phyloP scores from a whole-genome alignment of 2,113 vertebrate species.

The Alces alces region DNA sequence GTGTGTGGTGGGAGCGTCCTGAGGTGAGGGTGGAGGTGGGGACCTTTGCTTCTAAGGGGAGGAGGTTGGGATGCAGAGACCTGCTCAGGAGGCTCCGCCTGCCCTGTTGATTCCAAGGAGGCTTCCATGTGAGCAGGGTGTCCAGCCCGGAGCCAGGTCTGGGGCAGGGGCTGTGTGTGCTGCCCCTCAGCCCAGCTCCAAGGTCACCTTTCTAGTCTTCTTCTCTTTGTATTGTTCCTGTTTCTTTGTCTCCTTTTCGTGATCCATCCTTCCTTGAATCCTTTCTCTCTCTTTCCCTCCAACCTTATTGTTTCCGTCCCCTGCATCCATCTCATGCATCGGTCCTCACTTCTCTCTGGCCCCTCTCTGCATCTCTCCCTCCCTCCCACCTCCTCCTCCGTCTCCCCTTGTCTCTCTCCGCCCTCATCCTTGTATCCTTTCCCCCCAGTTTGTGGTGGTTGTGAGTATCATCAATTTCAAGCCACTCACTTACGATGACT shows the following conservation, averaged over 20 bases:
- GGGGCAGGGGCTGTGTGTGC: neutral
- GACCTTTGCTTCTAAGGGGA: neutral
- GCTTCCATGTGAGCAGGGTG: neutral
- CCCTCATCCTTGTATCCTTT: rapidly evolving
- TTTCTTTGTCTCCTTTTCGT: neutral
- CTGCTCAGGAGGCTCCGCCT: neutral
- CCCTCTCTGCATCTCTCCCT: neutral
- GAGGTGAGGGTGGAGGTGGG: neutral
- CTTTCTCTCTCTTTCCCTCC: neutral
- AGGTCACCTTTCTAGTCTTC: neutral
- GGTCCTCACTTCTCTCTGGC: neutral
- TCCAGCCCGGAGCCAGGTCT: neutral
- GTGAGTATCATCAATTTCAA: constrained; percentile 92
- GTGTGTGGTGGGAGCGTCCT: rapidly evolving
- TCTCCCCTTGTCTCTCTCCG: too few relatives aligned
- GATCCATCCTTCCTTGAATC: neutral
- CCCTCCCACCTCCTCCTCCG: too few relatives aligned
- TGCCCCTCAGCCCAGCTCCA: neutral
- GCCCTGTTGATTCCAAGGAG: neutral
- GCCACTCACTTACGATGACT: constrained; percentile 92
- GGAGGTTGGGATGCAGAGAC: neutral
- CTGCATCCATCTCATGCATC: rapidly evolving
- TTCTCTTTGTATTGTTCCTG: neutral
- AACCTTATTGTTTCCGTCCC: neutral
- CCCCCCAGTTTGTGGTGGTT: constrained; percentile 92